These are phyloP conservation scores for Agapornis canus DNA, from an alignment of 2,797 vertebrate species.

Conservation along the genomic window DNA sequence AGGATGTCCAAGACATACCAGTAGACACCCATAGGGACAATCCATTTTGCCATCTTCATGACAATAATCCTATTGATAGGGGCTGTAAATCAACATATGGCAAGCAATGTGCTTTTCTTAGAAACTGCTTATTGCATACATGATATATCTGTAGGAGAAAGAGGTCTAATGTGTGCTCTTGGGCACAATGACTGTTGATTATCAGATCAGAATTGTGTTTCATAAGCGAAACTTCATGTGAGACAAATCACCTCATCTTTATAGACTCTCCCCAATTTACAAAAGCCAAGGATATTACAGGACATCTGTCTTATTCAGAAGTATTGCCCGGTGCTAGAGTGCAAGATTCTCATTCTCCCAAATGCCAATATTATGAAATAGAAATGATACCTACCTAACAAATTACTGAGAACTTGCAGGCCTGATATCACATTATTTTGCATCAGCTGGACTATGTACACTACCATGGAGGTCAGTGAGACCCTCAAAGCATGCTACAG, in stretches of 20 bases:
- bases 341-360: not conserved
- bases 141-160: not conserved
- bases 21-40: not conserved
- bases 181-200: not conserved
- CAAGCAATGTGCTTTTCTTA: not conserved
- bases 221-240: not conserved
- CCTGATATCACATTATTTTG: not conserved
- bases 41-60: not conserved
- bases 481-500: not conserved
- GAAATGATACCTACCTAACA: not conserved
- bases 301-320: not conserved
- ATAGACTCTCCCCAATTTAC: not conserved
- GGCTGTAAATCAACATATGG: not conserved
- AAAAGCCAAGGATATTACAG: not conserved
- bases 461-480: not conserved
- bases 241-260: not conserved
- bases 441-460: not conserved
- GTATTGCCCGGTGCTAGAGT: not conserved
- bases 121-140: not conserved
- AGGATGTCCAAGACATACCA: not conserved
- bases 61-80: not conserved
- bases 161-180: not conserved
- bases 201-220: conserved; percentile 4
- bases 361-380: not conserved
- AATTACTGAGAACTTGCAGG: not conserved